These are phyloP conservation scores for Drosophila barbarae DNA, from an alignment of 2,888 invertebrate species.

Conservation along the genomic window DNA sequence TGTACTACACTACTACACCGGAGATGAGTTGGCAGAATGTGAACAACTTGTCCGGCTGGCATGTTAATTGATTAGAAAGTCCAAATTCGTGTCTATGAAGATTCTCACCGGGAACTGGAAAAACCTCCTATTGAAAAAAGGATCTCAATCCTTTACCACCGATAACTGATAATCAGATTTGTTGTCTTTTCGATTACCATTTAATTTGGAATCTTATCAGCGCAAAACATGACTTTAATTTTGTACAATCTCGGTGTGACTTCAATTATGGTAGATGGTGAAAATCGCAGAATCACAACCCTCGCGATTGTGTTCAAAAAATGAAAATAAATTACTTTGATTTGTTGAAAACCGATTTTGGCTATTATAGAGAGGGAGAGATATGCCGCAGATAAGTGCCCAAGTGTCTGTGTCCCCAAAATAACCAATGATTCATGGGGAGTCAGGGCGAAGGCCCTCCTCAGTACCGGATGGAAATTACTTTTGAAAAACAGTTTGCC, in stretches of 20 bases:
- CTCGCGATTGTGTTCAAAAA: not conserved
- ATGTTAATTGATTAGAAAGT: conserved; percentile 27
- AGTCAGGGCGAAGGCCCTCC: not conserved
- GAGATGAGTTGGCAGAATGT: conserved; percentile 37
- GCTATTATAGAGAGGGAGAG: not conserved
- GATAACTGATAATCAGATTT: not conserved
- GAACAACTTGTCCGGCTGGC: conserved; percentile 10
- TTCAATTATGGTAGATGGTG: not conserved
- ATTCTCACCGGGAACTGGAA: not conserved
- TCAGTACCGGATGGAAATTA: conserved; percentile 8
- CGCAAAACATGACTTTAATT: conserved; percentile 6
- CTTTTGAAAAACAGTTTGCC: conserved; percentile 10
- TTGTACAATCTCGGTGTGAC: not conserved
- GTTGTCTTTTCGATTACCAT: conserved; percentile 6
- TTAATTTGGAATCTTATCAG: conserved; percentile 13
- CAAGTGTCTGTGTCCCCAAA: not conserved
- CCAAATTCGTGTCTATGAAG: conserved; percentile 1
- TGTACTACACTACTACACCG: conserved; percentile 14
- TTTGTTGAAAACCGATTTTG: not conserved
- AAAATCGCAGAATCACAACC: conserved; percentile 4
- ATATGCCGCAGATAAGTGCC: not conserved
- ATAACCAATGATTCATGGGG: conserved; percentile 8
- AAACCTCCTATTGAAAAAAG: not conserved
- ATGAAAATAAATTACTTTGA: not conserved
- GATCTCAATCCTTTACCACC: conserved; percentile 12